phyloP scores from a whole-genome alignment of 2,888 invertebrate genomes.

The Poecilus cupreus region DNA sequence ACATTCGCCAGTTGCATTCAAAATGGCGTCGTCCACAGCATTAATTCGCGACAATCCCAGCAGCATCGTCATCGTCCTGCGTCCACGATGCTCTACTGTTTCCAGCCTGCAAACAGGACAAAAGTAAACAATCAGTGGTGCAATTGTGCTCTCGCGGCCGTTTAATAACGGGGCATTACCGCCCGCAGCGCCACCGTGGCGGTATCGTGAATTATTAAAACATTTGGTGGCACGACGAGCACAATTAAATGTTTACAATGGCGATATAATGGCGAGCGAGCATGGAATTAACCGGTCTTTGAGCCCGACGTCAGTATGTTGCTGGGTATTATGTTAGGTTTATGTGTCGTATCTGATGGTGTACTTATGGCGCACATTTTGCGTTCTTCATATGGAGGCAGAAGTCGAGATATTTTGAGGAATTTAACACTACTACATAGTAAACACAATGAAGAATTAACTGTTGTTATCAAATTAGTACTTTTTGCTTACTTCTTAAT shows the following conservation, averaged over 20 bases:
- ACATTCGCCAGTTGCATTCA: background rate
- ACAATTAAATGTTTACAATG: constrained; percentile 47
- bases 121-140: constrained; percentile 48
- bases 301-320: background rate
- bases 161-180: constrained; percentile 43
- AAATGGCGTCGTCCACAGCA: background rate
- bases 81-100: no score
- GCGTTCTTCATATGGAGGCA: no score
- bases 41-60: background rate
- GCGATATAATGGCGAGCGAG: constrained; percentile 1
- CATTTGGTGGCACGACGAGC: constrained; percentile 24
- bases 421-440: no score
- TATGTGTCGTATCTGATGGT: background rate
- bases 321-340: background rate
- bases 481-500: no score
- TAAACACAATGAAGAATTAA: no score
- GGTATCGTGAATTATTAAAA: constrained; percentile 46
- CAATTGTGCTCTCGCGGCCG: constrained; percentile 20
- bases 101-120: constrained; percentile 11
- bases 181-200: background rate
- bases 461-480: no score
- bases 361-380: no score
- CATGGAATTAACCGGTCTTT: background rate
- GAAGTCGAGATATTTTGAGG: no score
- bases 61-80: no score